These are phyloP conservation scores for Adelognathus sp. DNA, from an alignment of 2,888 invertebrate genomes.

Conservation along the genomic window DNA sequence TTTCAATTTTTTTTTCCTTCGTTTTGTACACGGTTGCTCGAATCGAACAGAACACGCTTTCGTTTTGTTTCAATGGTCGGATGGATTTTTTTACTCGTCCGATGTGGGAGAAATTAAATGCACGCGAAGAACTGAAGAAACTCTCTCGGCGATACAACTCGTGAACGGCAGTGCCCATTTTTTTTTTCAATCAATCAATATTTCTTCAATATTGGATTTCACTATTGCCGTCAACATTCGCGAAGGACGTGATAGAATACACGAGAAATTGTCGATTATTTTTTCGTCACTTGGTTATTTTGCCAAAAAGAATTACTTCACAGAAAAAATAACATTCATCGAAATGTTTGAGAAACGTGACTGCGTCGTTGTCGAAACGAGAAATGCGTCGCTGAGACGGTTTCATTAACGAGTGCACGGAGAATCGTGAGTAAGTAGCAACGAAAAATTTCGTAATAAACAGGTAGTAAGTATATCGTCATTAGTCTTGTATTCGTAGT, in stretches of 20 bases:
- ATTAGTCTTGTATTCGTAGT: constrained; percentile 61
- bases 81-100: constrained; percentile 44
- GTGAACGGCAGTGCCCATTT: not conserved
- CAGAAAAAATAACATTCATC: not conserved
- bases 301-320: not conserved
- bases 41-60: constrained; percentile 50
- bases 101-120: constrained; percentile 43
- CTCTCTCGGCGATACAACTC: not conserved
- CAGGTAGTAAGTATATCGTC: constrained; percentile 47
- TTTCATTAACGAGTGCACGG: not conserved
- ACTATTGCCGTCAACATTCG: too few species aligned
- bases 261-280: too few species aligned
- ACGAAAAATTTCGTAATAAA: constrained; percentile 31
- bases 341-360: not conserved
- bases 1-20: constrained; percentile 12
- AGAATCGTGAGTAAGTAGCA: constrained; percentile 10
- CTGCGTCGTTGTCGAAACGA: not conserved
- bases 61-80: constrained; percentile 32
- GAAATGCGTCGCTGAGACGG: too few species aligned
- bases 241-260: too few species aligned
- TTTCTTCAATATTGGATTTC: too few species aligned
- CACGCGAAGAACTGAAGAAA: constrained; percentile 21
- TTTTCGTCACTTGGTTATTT: not conserved
- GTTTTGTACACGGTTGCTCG: constrained; percentile 60
- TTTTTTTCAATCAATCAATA: not conserved